Evolutionary conservation across 2,113 vertebrate species (phyloP), one percentile per base, ranked within the genome.

Genomic region (Pongo pygmaeus): DNA sequence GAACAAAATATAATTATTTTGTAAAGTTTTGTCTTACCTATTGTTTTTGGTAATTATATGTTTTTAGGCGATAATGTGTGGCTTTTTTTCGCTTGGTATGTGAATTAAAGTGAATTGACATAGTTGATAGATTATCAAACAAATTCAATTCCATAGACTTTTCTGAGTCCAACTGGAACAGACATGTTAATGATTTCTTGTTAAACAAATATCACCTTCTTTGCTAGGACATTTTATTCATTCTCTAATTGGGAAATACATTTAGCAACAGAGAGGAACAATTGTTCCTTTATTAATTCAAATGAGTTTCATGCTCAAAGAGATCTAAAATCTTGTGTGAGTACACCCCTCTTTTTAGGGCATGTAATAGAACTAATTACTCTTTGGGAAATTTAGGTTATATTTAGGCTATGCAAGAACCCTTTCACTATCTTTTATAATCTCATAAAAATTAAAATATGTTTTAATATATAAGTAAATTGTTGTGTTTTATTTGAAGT

Each of bases 161-260:
- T 88, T 35, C 38, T 46, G 59, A 96, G 80, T 86, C 98, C 91
- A 96, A 46, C 50, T 91, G 35, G 23, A 97, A 96, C 1, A 96
- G 79, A 59, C 86, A 90, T 46, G 52, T 93, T 97, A 96, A 50
- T 87, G 57, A 94, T 86, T 97, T 95, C 96, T 94, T 96, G 91
- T 98, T 98, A 98, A 96, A 96, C 84, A 98, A 98, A 97, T 97
- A 81, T 93, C 95, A 95, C 61, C 97, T 55, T 95, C 94, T 95
- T 59, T 96, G 93, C 46, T 92, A 27, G 96, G 95, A 77, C 95
- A 97, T 98, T 98, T 98, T 77, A 13, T 74, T 97, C 96, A 87
- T 90, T 96, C 75, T 95, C 94, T 98, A 98, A 99, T 98, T 98
- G 98, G 87, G 79, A 95, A 93, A 97, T 97, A 38, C 93, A 93